Percentiles rank a stretch among this genome's conserved stretches.
phyloP scores from a whole-genome alignment of 2,888 invertebrate species.

The Argyresthia albistria region DNA sequence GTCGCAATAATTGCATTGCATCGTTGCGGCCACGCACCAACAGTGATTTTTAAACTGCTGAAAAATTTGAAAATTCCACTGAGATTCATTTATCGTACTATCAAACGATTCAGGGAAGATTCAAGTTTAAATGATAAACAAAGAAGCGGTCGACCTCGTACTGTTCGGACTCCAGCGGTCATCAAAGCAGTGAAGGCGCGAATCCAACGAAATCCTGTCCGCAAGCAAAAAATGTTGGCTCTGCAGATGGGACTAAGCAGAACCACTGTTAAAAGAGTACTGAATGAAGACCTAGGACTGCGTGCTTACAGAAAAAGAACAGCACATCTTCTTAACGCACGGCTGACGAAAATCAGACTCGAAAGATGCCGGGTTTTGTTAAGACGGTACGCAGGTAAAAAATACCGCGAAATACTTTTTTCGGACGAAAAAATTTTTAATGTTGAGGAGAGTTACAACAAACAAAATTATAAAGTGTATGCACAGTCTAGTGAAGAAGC shows the following conservation, averaged over 20 bases:
- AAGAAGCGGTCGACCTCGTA: slow-evolving; percentile 3
- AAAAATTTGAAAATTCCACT: slow-evolving; percentile 1
- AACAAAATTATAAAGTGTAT: too few relatives aligned
- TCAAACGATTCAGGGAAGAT: slow-evolving; percentile 1
- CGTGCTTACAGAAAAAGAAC: too few relatives aligned
- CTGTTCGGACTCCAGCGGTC: slow-evolving; percentile 3
- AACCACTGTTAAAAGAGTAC: not conserved
- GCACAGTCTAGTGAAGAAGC: not conserved
- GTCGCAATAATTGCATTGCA: slow-evolving; percentile 4
- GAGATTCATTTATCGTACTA: slow-evolving; percentile 3
- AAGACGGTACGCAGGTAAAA: too few relatives aligned
- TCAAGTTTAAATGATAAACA: not conserved
- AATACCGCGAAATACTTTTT: too few relatives aligned
- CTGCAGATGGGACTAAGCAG: not conserved
- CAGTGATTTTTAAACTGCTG: not conserved
- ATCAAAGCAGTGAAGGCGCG: slow-evolving; percentile 4
- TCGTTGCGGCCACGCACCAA: too few relatives aligned
- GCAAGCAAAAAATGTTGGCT: not conserved
- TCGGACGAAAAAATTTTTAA: too few relatives aligned
- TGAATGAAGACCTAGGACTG: too few relatives aligned
- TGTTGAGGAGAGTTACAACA: too few relatives aligned
- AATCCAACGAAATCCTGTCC: not conserved
- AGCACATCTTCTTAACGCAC: too few relatives aligned
- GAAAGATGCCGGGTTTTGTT: too few relatives aligned
- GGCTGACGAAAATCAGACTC: too few relatives aligned